Conservation (phyloP, 2,797 vertebrate species). For the Pseudochirops corinnae region DNA sequence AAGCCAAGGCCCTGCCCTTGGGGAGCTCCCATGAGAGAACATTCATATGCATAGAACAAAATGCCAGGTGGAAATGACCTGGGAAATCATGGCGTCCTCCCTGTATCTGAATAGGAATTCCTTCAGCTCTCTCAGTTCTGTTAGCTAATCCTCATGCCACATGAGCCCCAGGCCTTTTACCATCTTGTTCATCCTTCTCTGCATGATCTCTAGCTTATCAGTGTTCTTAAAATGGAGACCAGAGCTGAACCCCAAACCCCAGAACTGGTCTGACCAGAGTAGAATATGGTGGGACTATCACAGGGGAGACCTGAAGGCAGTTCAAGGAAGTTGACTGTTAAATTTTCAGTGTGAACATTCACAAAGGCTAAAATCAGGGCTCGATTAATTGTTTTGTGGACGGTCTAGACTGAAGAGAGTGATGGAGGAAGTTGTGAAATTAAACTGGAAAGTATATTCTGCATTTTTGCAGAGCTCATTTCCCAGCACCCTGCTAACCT, state of each 20-base stretch:
- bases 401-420: neutral
- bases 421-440: neutral
- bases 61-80: neutral
- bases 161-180: no score
- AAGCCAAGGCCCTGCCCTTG: neutral
- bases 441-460: neutral
- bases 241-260: neutral
- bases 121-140: no score
- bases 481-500: neutral
- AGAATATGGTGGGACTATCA: neutral
- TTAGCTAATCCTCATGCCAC: no score
- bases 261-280: neutral
- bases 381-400: neutral
- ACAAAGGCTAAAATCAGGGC: neutral
- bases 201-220: no score
- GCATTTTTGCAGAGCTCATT: neutral
- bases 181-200: no score
- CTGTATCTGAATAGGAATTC: no score
- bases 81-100: no score
- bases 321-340: no score
- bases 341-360: neutral
- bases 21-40: neutral
- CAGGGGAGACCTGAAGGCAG: no score
- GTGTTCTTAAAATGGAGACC: neutral
- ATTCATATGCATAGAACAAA: neutral